Base-by-base conservation (phyloP, 2,113 vertebrate species). In the Ifrita kowaldi region DNA sequence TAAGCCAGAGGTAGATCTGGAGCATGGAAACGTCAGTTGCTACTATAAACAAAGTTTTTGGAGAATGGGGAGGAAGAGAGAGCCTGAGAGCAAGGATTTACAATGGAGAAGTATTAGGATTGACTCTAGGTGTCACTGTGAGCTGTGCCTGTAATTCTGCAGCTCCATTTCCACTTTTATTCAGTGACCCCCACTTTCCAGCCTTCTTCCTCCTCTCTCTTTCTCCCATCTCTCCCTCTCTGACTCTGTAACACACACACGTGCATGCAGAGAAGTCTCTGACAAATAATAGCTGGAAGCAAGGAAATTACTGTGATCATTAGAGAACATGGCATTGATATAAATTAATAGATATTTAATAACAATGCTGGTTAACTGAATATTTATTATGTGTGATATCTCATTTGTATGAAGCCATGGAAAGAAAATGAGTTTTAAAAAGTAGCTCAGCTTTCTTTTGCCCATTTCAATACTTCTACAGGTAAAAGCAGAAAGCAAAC, bases 91-190 rank as follows among this genome's bases (percentile, higher is more conserved):
- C 33, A 35, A 78, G 69, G 76, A 46, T 80, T 90, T 93, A 56
- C 56, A 56, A 13, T 81, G 77, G 76, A 52, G 39, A 94, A 93
- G 57, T 75, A 22, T 87, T 94, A 90, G 86, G 69, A 90, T 87
- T 94, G 93, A 93, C 95, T 96, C 92, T 96, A 96, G 96, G 92
- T 96, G 95, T 96, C 93, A 93, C 95, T 97, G 95, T 94, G 93
- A 96, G 90, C 93, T 96, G 81, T 69, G 92, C 86, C 93, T 96
- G 7, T 69, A 92, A 82, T 81, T 84, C 88, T 64, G 32, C 73
- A 78, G 56, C 64, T 94, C 39, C 27, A 16, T 71, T 94, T 62
- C 69, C 85, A 56, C 47, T 95, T 91, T 41, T 53, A 59, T 77
- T 84, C 46, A 49, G 52, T 93, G 92, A 80, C 67, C 89, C 81